A percentile compares a stretch with the other conserved stretches of the same genome.
Conservation (phyloP, 2,113 vertebrate species). For the Limnothrissa miodon region DNA sequence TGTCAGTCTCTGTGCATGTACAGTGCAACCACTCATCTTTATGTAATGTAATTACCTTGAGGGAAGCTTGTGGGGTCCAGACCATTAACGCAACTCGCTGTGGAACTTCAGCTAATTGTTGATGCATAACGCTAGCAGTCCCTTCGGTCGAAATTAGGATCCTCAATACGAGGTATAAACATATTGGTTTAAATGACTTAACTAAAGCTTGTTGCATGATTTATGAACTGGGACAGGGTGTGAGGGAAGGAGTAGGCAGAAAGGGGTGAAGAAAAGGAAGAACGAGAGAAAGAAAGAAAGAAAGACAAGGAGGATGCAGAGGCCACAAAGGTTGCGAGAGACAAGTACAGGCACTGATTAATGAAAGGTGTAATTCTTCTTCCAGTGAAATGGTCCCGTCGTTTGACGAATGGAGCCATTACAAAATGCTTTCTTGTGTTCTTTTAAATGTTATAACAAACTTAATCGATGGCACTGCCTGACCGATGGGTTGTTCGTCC, state of each 20-base stretch:
- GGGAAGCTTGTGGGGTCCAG: background rate
- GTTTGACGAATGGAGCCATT: conserved; percentile 6
- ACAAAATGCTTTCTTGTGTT: conserved; percentile 17
- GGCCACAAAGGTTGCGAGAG: background rate
- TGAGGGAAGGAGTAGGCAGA: background rate
- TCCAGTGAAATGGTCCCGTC: background rate
- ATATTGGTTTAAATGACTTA: background rate
- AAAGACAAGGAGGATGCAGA: background rate
- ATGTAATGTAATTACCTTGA: background rate
- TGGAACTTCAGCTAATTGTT: background rate
- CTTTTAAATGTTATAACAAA: conserved; percentile 18
- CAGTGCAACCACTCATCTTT: background rate
- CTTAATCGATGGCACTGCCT: background rate
- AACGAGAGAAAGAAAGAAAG: background rate
- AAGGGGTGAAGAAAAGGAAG: background rate
- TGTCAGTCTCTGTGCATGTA: background rate
- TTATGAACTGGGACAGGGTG: background rate
- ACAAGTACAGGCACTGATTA: background rate
- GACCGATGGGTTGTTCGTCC: background rate
- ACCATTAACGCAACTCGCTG: background rate
- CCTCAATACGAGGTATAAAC: background rate
- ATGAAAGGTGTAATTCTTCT: conserved; percentile 11
- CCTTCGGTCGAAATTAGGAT: background rate
- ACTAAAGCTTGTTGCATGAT: background rate
- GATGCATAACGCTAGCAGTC: background rate